A percentile compares a stretch with the other conserved stretches of the same genome.
Evolutionary conservation across 1,140 invertebrate genomes (phyloP).

Genomic region (Heliothis subflexa): DNA sequence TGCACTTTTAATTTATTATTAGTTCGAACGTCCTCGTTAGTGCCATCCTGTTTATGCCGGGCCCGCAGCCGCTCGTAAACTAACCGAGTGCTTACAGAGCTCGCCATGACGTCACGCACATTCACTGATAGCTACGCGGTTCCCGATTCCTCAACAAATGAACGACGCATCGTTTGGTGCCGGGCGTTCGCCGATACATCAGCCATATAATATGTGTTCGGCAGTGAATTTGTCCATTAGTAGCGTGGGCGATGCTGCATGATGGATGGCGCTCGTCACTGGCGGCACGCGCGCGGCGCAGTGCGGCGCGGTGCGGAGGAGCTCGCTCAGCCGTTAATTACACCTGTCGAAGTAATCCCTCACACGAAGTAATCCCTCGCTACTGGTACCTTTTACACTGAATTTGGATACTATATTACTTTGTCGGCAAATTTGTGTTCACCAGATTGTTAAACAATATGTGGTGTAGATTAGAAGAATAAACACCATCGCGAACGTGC

Average conservation of each 20-base stretch:
- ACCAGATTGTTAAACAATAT: background rate
- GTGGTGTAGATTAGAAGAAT: background rate
- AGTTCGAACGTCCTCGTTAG: background rate
- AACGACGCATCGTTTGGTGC: background rate
- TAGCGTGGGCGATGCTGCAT: background rate
- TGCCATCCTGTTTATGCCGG: constrained; percentile 19
- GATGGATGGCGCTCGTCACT: background rate
- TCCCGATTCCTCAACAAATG: background rate
- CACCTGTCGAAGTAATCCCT: constrained; percentile 20
- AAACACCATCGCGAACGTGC: background rate
- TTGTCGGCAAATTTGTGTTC: background rate
- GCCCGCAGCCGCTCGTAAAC: constrained; percentile 1
- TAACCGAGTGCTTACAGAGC: background rate
- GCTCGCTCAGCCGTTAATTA: constrained; percentile 10
- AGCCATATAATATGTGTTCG: background rate
- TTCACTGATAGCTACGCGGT: background rate
- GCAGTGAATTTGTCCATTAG: constrained; percentile 14
- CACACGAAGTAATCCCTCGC: background rate
- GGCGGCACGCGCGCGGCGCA: background rate
- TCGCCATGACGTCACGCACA: background rate
- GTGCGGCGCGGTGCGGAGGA: background rate
- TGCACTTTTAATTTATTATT: constrained; percentile 22
- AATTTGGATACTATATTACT: background rate
- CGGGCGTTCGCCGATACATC: background rate
- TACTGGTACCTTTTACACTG: background rate